These are phyloP conservation scores for Anthoptus insignis DNA, from an alignment of 2,888 invertebrate genomes.

Conservation along the genomic window DNA sequence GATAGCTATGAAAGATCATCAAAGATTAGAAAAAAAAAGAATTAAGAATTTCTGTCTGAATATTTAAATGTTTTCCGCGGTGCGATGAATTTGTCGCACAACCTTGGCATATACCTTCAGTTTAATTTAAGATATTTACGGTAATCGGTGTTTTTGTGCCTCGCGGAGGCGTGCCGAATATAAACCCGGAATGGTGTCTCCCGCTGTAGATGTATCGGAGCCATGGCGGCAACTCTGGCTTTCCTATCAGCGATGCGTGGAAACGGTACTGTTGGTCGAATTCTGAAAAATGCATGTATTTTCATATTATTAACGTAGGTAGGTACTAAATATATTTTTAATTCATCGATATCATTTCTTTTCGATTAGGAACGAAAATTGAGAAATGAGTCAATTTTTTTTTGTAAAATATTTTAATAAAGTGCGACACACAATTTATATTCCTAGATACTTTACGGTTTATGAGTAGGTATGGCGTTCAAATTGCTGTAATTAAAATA, in stretches of 20 bases:
- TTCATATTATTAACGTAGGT: too few relatives aligned
- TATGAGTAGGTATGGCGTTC: too few relatives aligned
- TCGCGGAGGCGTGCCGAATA: slow-evolving; percentile 94
- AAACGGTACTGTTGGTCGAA: slow-evolving; percentile 89
- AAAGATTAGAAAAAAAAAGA: background rate
- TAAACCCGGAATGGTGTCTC: slow-evolving; percentile 92
- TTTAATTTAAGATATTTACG: slow-evolving; percentile 55
- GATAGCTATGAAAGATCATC: background rate
- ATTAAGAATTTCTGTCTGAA: background rate
- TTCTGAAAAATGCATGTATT: slow-evolving; percentile 75
- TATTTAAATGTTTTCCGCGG: background rate
- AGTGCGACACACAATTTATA: too few relatives aligned
- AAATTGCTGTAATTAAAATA: too few relatives aligned
- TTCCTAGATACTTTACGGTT: too few relatives aligned
- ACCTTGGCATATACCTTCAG: slow-evolving; percentile 34
- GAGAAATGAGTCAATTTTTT: background rate
- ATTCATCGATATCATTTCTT: too few relatives aligned
- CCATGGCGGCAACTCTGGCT: slow-evolving; percentile 96
- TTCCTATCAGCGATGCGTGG: slow-evolving; percentile 91
- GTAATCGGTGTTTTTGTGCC: slow-evolving; percentile 70
- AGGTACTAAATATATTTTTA: too few relatives aligned
- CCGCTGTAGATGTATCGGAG: slow-evolving; percentile 94
- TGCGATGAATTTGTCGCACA: background rate
- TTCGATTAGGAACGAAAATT: too few relatives aligned
- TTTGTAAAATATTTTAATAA: too few relatives aligned